Evolutionary conservation across 2,113 vertebrate genomes (phyloP).

Genomic region (Cyanoderma ruficeps): DNA sequence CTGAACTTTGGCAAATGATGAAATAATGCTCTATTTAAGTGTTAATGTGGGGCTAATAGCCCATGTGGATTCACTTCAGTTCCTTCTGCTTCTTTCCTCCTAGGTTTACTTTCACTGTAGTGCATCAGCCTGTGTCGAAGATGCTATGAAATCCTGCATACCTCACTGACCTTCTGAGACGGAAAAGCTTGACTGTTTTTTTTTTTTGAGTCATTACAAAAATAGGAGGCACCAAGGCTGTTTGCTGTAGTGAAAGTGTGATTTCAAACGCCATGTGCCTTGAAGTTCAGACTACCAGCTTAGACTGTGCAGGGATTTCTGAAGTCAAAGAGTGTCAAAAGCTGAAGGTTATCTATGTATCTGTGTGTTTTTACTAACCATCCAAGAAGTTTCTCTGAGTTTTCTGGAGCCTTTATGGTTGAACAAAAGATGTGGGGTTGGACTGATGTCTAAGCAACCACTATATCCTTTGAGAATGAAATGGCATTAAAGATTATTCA

Average conservation of each 20-base stretch:
- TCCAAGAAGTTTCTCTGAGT: neutral
- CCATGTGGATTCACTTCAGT: slow-evolving; percentile 50
- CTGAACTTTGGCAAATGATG: slow-evolving; percentile 32
- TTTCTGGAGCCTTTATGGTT: neutral
- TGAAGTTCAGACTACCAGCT: neutral
- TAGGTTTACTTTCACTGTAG: slow-evolving; percentile 69
- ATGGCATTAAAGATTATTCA: neutral
- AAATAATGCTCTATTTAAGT: slow-evolving; percentile 20
- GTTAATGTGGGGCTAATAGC: slow-evolving; percentile 41
- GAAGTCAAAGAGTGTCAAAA: neutral
- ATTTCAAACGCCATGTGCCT: neutral
- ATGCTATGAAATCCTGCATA: neutral
- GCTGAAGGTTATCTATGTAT: neutral
- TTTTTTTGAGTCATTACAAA: neutral
- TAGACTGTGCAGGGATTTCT: neutral
- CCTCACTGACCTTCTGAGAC: slow-evolving; percentile 16
- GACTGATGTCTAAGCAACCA: neutral
- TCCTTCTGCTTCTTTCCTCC: neutral
- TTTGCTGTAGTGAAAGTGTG: neutral
- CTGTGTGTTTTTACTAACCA: neutral
- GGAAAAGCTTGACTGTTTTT: neutral
- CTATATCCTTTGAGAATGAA: neutral
- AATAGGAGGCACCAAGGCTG: neutral
- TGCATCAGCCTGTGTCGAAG: slow-evolving; percentile 31
- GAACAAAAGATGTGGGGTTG: neutral